Percentiles rank a stretch among this genome's conserved stretches.
These are phyloP conservation scores for Acanthornis magna DNA, from an alignment of 2,797 vertebrate genomes.

Conservation along the genomic window DNA sequence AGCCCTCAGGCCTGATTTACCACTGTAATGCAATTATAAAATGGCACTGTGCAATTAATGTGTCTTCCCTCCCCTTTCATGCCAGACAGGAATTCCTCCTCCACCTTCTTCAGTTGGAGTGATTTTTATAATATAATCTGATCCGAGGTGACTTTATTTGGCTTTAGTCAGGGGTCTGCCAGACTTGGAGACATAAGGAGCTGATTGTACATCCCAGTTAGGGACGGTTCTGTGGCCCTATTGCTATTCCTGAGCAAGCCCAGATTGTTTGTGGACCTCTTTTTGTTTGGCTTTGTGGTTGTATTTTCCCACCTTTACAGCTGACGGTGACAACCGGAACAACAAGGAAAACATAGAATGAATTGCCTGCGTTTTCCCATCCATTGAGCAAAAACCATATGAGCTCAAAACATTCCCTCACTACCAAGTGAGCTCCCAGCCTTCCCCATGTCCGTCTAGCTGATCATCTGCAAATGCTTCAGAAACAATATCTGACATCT, in stretches of 20 bases:
- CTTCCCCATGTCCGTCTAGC: not conserved
- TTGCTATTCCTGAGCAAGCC: not conserved
- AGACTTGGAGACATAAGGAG: not conserved
- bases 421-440: not conserved
- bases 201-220: not conserved
- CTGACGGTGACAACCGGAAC: not conserved
- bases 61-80: conserved; percentile 37
- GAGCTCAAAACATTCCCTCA: not conserved
- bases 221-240: not conserved
- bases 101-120: not conserved
- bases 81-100: conserved; percentile 32
- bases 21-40: conserved; percentile 27
- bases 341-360: not conserved
- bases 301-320: not conserved
- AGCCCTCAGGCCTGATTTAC: conserved; percentile 55
- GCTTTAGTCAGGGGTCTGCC: not conserved
- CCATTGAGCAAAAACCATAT: not conserved
- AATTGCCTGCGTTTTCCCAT: not conserved
- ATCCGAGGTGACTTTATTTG: not conserved
- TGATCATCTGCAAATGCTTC: not conserved
- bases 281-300: not conserved
- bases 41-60: conserved; percentile 28
- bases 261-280: not conserved
- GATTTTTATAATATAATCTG: not conserved
- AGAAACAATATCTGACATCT: not conserved